Percentiles rank a stretch among this genome's conserved stretches.
Evolutionary conservation across 2,797 vertebrate genomes (phyloP).

Genomic region (Typhlichthys eigenmanni): DNA sequence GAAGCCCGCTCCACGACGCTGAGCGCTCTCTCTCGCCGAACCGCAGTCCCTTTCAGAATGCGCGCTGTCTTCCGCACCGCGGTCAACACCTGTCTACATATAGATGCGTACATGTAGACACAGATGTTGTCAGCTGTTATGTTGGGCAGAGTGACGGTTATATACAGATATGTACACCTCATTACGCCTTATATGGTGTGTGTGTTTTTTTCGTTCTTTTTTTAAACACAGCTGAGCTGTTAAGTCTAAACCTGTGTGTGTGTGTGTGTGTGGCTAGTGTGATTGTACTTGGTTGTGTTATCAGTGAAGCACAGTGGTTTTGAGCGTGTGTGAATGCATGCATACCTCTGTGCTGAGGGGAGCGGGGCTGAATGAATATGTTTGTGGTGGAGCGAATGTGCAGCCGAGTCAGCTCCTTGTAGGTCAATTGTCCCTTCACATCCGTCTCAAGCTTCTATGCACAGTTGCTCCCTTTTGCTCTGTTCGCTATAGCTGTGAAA

Average conservation of each 20-base stretch:
- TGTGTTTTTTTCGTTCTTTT: too few relatives aligned
- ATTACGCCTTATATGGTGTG: too few relatives aligned
- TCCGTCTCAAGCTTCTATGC: conserved; percentile 69
- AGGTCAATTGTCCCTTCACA: conserved; percentile 81
- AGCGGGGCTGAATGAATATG: conserved; percentile 73
- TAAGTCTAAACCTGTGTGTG: not conserved
- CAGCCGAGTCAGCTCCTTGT: conserved; percentile 78
- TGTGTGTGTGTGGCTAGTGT: not conserved
- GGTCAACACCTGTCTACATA: too few relatives aligned
- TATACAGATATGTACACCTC: too few relatives aligned
- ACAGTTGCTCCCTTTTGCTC: conserved; percentile 45
- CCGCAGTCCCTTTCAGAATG: conserved; percentile 26
- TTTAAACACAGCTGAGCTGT: not conserved
- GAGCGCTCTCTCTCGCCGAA: conserved; percentile 32
- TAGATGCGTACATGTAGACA: too few relatives aligned
- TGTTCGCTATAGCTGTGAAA: conserved; percentile 38
- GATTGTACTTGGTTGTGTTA: conserved; percentile 4
- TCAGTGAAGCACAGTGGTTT: not conserved
- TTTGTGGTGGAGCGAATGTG: conserved; percentile 74
- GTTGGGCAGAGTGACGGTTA: too few relatives aligned
- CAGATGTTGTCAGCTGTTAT: too few relatives aligned
- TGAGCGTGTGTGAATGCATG: conserved; percentile 8
- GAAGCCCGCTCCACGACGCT: conserved; percentile 29
- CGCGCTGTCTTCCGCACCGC: not conserved
- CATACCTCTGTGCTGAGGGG: conserved; percentile 8